Percentiles rank a stretch among this genome's conserved stretches.
phyloP scores from a whole-genome alignment of 2,113 vertebrate species.

The Tychaedon coryphoeus region DNA sequence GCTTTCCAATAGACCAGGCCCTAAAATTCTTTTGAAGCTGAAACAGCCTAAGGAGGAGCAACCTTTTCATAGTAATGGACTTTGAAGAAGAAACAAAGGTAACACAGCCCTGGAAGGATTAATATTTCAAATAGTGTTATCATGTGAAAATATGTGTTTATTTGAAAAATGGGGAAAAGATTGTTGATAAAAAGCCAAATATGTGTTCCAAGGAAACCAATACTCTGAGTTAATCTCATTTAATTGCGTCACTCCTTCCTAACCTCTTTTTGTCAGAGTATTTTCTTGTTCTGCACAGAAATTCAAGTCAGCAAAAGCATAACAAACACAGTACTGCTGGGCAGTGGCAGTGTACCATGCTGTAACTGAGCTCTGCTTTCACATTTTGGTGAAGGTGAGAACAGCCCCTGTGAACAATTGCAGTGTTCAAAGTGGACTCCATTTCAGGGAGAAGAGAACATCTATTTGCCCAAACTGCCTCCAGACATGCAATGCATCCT shows the following conservation, averaged over 20 bases:
- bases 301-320: constrained; percentile 15
- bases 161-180: constrained; percentile 47
- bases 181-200: constrained; percentile 26
- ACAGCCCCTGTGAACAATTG: background rate
- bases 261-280: constrained; percentile 26
- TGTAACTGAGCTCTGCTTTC: background rate
- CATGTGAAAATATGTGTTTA: constrained; percentile 57
- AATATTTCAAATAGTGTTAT: constrained; percentile 61
- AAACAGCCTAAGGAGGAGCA: constrained; percentile 72
- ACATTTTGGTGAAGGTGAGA: background rate
- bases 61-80: constrained; percentile 74
- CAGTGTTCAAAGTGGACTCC: background rate
- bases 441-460: background rate
- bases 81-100: constrained; percentile 76
- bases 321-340: background rate
- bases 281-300: constrained; percentile 37
- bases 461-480: background rate
- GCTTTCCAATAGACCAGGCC: constrained; percentile 80
- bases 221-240: constrained; percentile 38
- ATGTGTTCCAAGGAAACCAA: constrained; percentile 30
- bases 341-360: background rate
- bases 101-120: constrained; percentile 64
- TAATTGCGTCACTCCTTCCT: constrained; percentile 33
- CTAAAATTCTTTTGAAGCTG: constrained; percentile 83
- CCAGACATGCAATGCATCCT: background rate